Base-by-base conservation (phyloP, 2,797 vertebrate species). In the Sardinella longiceps region DNA sequence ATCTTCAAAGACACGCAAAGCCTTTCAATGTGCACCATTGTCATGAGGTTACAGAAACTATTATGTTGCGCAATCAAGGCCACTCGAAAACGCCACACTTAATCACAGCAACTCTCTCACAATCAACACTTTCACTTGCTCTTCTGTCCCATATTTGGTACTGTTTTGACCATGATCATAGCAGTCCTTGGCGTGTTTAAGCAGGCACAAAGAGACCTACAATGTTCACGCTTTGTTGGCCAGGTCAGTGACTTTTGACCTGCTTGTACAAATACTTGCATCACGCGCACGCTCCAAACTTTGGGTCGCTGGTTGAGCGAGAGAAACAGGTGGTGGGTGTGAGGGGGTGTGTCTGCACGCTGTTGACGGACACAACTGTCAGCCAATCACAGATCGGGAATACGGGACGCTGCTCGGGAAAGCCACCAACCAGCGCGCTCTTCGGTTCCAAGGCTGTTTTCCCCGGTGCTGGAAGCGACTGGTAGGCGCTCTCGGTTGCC, bases 241-340 rank as follows among this genome's bases (percentile, higher is more conserved):
- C 30, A 37, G 66, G 66, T 74, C 66, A 74, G 18, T 33, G 66
- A 37, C 66, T 74, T 74, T 74, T 74, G 66, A 74, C 66, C 66
- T 11, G 20, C 11, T 48, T 1, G 30, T 46, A 18, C 39, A 43
- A 46, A 45, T n/a, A n/a, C 37, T 87, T 82, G 53, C 43, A 20
- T 12, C 50, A 53, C 60, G 60, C 60, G 15, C 66, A 18, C 66
- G 30, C 43, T 80, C 50, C 80, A 48, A 83, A 84, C 56, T 86
- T 86, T 48, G 53, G 46, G 50, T 9, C 56, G 77, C 85, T 53
- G 83, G 23, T 48, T 70, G 80, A 88, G n/a, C 86, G 88, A 86
- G 81, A 84, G 84, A 82, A 87, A 84, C 90, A 91, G 91, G 88
- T 91, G 90, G 88, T 77, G 63, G 39, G 80, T 45, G 87, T 83